A percentile compares a stretch with the other conserved stretches of the same genome.
These are phyloP conservation scores for Felis chaus DNA, from an alignment of 2,113 vertebrate species.

Conservation along the genomic window DNA sequence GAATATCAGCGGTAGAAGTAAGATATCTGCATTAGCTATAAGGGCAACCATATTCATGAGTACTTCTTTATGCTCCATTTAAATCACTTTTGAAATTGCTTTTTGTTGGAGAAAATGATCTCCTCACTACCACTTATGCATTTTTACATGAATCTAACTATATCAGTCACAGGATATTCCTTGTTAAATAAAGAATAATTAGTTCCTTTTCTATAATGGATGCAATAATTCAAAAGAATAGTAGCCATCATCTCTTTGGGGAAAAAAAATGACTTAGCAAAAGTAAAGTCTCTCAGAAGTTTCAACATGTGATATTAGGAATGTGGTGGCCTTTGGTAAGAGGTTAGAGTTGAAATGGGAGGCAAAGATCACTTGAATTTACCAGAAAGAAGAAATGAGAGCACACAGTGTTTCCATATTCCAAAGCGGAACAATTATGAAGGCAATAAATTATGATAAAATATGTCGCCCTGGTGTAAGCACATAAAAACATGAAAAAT, in stretches of 20 bases:
- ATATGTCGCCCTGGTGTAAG: background rate
- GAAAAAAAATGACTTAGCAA: conserved; percentile 1
- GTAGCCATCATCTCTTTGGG: background rate
- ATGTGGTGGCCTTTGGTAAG: background rate
- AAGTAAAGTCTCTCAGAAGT: conserved; percentile 2
- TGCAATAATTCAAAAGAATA: conserved; percentile 35
- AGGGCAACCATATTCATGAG: conserved; percentile 14
- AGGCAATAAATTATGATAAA: conserved; percentile 50
- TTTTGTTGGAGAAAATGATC: conserved; percentile 48
- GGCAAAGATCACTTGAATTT: background rate
- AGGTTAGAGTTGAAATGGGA: background rate
- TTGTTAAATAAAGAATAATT: conserved; percentile 62
- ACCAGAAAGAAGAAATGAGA: conserved; percentile 32
- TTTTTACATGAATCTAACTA: conserved; percentile 41
- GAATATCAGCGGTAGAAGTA: background rate
- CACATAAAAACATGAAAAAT: conserved; percentile 39
- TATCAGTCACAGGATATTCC: background rate
- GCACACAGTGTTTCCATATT: background rate
- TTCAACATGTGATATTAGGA: background rate
- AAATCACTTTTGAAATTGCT: conserved; percentile 51
- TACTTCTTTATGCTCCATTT: conserved; percentile 43
- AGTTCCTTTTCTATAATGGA: conserved; percentile 55
- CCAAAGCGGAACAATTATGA: conserved; percentile 30
- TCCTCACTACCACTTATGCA: background rate
- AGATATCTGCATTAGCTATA: background rate